These are phyloP conservation scores for Aphaenogaster rudis DNA, from an alignment of 1,140 invertebrate species.

Conservation along the genomic window DNA sequence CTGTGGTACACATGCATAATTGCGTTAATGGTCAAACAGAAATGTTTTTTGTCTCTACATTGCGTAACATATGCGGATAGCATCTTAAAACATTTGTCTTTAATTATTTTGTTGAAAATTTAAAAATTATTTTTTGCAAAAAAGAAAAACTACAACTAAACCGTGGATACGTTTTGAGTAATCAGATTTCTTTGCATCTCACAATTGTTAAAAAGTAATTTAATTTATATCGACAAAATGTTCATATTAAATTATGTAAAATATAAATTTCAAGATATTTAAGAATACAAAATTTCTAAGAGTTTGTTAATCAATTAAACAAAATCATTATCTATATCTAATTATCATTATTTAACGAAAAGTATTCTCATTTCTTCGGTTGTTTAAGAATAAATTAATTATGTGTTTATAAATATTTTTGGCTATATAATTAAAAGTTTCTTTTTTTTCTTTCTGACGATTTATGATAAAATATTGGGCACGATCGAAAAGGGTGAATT, in stretches of 20 bases:
- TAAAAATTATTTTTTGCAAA: constrained; percentile 17
- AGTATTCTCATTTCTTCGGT: not conserved
- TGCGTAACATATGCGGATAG: not conserved
- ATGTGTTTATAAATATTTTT: not conserved
- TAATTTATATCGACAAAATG: not conserved
- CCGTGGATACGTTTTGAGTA: not conserved
- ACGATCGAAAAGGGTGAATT: not conserved
- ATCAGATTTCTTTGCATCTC: not conserved
- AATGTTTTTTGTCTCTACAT: not conserved
- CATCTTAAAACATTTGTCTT: not conserved
- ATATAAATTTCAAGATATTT: not conserved
- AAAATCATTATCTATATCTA: not conserved
- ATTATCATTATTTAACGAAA: not conserved
- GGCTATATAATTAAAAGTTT: not conserved
- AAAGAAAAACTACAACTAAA: not conserved
- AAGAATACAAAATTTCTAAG: not conserved
- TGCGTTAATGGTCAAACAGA: not conserved
- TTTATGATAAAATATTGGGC: not conserved
- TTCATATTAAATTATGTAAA: not conserved
- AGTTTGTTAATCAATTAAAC: not conserved
- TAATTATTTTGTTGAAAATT: not conserved
- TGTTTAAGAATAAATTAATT: not conserved
- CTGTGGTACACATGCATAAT: constrained; percentile 16
- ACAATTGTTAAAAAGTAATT: constrained; percentile 3
- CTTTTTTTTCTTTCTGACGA: not conserved